Conservation (phyloP, 2,888 invertebrate species). For the Drosophila seclusa region DNA sequence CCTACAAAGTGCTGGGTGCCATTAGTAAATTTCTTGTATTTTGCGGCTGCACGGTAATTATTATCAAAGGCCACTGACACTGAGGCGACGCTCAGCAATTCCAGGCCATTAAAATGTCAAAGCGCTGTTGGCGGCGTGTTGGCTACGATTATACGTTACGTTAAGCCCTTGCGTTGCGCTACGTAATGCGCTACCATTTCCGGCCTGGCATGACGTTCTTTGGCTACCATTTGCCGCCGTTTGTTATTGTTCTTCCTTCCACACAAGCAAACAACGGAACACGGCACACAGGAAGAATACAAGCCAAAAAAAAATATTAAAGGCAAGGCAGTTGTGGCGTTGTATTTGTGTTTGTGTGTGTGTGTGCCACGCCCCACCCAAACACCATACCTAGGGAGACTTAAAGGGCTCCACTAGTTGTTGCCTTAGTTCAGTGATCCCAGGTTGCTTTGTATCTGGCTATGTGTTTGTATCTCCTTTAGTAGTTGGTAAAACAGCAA, state of each 20-base stretch:
- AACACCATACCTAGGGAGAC: neutral
- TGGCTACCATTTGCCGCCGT: conserved; percentile 58
- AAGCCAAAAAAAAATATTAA: conserved; percentile 26
- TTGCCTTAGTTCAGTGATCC: conserved; percentile 63
- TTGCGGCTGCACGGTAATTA: conserved; percentile 49
- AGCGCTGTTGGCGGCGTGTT: conserved; percentile 16
- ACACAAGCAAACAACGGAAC: conserved; percentile 55
- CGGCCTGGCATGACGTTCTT: conserved; percentile 64
- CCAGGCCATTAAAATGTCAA: conserved; percentile 53
- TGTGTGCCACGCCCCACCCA: conserved; percentile 7
- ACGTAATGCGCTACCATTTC: conserved; percentile 54
- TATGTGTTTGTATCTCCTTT: conserved; percentile 34
- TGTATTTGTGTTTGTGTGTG: neutral
- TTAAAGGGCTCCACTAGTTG: conserved; percentile 37
- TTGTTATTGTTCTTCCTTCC: conserved; percentile 59
- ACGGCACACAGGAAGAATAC: conserved; percentile 37
- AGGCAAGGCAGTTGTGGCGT: conserved; percentile 31
- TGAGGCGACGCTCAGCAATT: conserved; percentile 14
- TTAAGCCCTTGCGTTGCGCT: conserved; percentile 36
- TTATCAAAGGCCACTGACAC: conserved; percentile 57
- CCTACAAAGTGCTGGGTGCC: conserved; percentile 17
- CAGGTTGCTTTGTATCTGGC: conserved; percentile 37
- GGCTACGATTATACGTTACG: conserved; percentile 20
- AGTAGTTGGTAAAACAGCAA: conserved; percentile 47
- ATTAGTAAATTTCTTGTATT: conserved; percentile 55